phyloP scores from a whole-genome alignment of 2,888 invertebrate species.

The Gortyna flavago region DNA sequence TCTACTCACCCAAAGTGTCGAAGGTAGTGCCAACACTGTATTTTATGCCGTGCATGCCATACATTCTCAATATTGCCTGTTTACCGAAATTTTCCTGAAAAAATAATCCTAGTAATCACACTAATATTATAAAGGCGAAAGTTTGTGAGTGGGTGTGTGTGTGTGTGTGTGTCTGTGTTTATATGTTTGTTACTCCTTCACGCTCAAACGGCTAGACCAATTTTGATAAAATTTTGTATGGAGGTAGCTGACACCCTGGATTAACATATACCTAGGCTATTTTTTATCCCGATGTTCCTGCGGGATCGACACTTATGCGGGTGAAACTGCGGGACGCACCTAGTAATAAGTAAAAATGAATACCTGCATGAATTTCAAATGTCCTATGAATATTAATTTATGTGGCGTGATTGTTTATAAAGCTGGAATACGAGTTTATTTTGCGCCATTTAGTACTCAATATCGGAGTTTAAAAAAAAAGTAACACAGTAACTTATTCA shows the following conservation, averaged over 20 bases:
- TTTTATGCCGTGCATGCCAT: slow-evolving; percentile 71
- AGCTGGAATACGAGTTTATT: background rate
- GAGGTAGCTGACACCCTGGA: too few species aligned
- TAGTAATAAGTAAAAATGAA: background rate
- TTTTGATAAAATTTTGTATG: too few species aligned
- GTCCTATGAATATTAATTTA: background rate
- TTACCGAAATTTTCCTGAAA: slow-evolving; percentile 85
- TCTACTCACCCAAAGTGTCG: slow-evolving; percentile 76
- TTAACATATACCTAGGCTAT: too few species aligned
- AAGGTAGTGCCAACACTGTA: slow-evolving; percentile 80
- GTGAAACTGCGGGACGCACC: too few species aligned
- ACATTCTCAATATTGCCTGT: slow-evolving; percentile 81
- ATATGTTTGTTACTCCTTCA: too few species aligned
- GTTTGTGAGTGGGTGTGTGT: too few species aligned
- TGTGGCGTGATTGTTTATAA: background rate
- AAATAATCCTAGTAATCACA: slow-evolving; percentile 40
- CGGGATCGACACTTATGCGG: too few species aligned
- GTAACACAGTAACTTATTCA: background rate
- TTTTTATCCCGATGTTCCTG: too few species aligned
- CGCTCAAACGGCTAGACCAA: too few species aligned
- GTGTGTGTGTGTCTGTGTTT: too few species aligned
- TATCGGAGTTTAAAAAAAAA: too few species aligned
- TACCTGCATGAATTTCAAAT: background rate
- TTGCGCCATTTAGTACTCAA: background rate
- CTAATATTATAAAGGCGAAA: too few species aligned